Evolutionary conservation across 2,888 invertebrate genomes (phyloP), one percentile per base, ranked within the genome.

Genomic region (Abrostola tripartita): DNA sequence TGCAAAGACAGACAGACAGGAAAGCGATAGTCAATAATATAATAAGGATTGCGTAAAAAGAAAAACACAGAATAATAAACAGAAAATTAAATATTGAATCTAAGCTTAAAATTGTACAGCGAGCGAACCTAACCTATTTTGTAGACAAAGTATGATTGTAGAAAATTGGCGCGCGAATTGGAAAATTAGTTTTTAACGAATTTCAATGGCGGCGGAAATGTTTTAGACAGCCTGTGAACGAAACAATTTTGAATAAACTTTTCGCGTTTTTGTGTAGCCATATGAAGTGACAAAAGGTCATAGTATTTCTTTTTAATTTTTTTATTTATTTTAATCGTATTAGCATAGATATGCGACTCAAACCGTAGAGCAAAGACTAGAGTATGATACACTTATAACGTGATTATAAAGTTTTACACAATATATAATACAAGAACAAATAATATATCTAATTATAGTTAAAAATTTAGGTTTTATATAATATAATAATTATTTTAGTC

Each of bases 101-200:
- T 47, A 61, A 68, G 37, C 53, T 51, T 59, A 53, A 58, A 65
- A 65, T 61, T 61, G 47, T 65, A 47, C 10, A 24, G 0, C 8
- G 14, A 14, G 44, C 41, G 35, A 14, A 56, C 2, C 54, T 37
- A 71, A 65, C 60, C 55, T 71, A 64, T 71, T 74, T 53, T 50
- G 68, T 55, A 42, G 49, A 49, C 62, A 64, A 53, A 12, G 65
- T 58, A 61, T 14, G 58, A 73, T 67, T 73, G 50, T 54, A 56
- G 53, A 61, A 68, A 74, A 76, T 62, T 71, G 61, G 63, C 49
- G 52, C 52, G 38, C 41, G 24, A 71, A 62, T 76, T 37, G 37
- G 56, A 40, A 76, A 71, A 74, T 64, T 71, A n/a, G 63, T 68
- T 76, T 65, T 55, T 63, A 76, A 65, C 49, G 42, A 71, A 65